Evolutionary conservation across 2,888 invertebrate genomes (phyloP).

Genomic region (Blera fallax): DNA sequence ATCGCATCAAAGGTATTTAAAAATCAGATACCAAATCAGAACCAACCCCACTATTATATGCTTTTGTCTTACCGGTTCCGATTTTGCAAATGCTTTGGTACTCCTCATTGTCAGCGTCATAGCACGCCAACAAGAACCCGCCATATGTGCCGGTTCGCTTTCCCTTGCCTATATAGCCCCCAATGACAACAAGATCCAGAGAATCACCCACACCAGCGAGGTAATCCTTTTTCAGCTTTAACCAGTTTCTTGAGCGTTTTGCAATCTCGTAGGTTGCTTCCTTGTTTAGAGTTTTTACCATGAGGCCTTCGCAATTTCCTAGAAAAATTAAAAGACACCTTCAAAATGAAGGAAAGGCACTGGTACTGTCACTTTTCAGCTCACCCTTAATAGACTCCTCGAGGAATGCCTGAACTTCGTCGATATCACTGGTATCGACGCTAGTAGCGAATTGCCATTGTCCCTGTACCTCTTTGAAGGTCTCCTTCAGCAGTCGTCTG

Average conservation of each 20-base stretch:
- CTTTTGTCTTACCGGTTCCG: conserved; percentile 80
- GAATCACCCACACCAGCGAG: conserved; percentile 98
- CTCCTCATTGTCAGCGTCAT: conserved; percentile 93
- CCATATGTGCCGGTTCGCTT: conserved; percentile 96
- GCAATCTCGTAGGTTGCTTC: conserved; percentile 98
- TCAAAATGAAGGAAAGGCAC: neutral
- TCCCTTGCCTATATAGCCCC: conserved; percentile 96
- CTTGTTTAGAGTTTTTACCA: conserved; percentile 95
- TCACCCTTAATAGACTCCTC: conserved; percentile 95
- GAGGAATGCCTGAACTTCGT: conserved; percentile 96
- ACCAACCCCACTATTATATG: too few species aligned
- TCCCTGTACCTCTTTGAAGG: conserved; percentile 89
- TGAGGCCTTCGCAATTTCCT: conserved; percentile 98
- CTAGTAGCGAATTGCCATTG: conserved; percentile 94
- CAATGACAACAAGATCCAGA: conserved; percentile 96
- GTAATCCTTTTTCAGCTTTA: conserved; percentile 99
- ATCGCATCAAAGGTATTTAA: too few species aligned
- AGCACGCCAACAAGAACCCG: conserved; percentile 96
- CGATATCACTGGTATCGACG: conserved; percentile 91
- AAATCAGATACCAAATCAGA: too few species aligned
- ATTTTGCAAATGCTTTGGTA: conserved; percentile 97
- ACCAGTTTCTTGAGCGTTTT: conserved; percentile 95
- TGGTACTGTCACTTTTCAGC: neutral
- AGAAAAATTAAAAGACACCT: neutral
- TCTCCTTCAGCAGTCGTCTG: conserved; percentile 87